Conservation (phyloP, 2,797 vertebrate genomes). For the Pantherophis vulpinus region DNA sequence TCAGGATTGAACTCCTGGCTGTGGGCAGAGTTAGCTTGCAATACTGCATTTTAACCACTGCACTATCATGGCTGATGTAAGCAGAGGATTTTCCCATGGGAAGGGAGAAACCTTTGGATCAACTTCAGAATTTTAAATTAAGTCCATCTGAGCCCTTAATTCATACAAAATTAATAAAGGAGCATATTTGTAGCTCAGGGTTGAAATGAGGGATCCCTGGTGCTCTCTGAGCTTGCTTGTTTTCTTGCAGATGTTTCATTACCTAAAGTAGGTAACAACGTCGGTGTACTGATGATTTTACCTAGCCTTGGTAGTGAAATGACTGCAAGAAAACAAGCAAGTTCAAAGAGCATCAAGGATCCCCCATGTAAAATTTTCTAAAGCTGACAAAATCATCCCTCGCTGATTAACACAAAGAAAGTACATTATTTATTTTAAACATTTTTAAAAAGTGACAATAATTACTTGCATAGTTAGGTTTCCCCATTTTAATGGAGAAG, state of each 20-base stretch:
- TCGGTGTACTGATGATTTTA: background rate
- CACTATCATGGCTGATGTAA: background rate
- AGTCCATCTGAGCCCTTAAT: background rate
- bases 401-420: background rate
- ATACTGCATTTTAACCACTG: background rate
- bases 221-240: background rate
- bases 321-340: background rate
- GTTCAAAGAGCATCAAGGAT: background rate
- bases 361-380: background rate
- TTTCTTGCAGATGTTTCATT: background rate
- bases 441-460: constrained; percentile 50
- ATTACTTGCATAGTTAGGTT: background rate
- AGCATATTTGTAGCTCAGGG: background rate
- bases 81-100: background rate
- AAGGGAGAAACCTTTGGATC: background rate
- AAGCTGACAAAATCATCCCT: background rate
- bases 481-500: background rate
- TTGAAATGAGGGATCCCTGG: background rate
- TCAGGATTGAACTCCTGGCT: background rate
- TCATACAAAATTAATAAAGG: background rate
- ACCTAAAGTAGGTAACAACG: background rate
- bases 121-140: background rate
- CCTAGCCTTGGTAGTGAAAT: background rate
- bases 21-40: background rate
- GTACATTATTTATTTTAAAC: background rate